Evolutionary conservation across 1,140 invertebrate genomes (phyloP).

Genomic region (Hestina assimilis): DNA sequence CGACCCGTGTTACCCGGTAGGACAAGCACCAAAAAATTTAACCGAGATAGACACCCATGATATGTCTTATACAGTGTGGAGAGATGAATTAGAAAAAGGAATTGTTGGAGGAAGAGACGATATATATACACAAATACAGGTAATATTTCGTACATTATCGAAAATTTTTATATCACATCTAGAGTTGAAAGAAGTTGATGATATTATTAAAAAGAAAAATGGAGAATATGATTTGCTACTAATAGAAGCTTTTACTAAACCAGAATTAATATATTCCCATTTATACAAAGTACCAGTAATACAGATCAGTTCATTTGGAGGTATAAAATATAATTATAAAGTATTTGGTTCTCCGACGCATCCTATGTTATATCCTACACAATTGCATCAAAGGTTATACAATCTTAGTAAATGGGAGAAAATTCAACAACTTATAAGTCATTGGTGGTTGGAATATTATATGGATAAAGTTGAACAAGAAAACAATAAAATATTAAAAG

Average conservation of each 20-base stretch:
- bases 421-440: constrained; percentile 22
- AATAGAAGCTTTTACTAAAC: constrained; percentile 35
- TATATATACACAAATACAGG: no score
- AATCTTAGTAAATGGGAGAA: constrained; percentile 34
- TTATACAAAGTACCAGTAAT: constrained; percentile 53
- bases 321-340: constrained; percentile 18
- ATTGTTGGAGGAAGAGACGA: not conserved
- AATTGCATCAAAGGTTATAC: constrained; percentile 23
- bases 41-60: constrained; percentile 44
- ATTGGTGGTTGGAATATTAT: not conserved
- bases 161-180: constrained; percentile 37
- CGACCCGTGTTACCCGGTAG: constrained; percentile 36
- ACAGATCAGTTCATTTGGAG: constrained; percentile 37
- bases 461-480: not conserved
- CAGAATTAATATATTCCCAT: constrained; percentile 42
- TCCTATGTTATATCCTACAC: constrained; percentile 33
- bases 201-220: constrained; percentile 32
- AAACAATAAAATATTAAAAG: constrained; percentile 23
- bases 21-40: constrained; percentile 31
- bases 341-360: constrained; percentile 31
- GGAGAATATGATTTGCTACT: constrained; percentile 47
- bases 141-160: no score
- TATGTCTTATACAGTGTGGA: constrained; percentile 32
- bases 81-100: not conserved
- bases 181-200: constrained; percentile 33